phyloP scores from a whole-genome alignment of 2,797 vertebrate genomes.

The Alosa sapidissima region DNA sequence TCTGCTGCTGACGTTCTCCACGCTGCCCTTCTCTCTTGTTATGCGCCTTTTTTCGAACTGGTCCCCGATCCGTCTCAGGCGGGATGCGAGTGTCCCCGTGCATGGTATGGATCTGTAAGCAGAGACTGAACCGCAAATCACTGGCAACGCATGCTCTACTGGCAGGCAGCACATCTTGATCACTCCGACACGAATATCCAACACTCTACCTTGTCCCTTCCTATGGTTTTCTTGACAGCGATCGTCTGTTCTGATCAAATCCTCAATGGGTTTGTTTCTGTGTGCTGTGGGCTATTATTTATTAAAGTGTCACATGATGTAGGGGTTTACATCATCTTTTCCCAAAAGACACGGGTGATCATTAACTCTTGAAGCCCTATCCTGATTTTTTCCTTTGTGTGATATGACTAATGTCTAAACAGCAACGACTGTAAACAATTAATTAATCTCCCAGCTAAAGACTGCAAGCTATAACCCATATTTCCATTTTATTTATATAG shows the following conservation, averaged over 20 bases:
- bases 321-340: slow-evolving; percentile 92
- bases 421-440: neutral
- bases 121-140: slow-evolving; percentile 74
- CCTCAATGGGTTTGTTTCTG: slow-evolving; percentile 65
- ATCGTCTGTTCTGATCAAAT: slow-evolving; percentile 56
- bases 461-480: neutral
- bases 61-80: slow-evolving; percentile 88
- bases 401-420: slow-evolving; percentile 5
- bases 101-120: slow-evolving; percentile 66
- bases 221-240: slow-evolving; percentile 40
- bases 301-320: slow-evolving; percentile 89
- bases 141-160: slow-evolving; percentile 77
- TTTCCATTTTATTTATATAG: neutral
- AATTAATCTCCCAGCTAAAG: too few species aligned
- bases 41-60: slow-evolving; percentile 81
- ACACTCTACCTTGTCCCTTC: slow-evolving; percentile 41
- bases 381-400: slow-evolving; percentile 33
- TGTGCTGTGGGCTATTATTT: slow-evolving; percentile 80
- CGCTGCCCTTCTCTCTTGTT: slow-evolving; percentile 29
- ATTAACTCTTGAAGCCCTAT: slow-evolving; percentile 78
- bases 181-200: slow-evolving; percentile 23
- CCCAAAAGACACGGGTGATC: slow-evolving; percentile 79
- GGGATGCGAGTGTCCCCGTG: slow-evolving; percentile 78
- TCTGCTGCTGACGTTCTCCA: slow-evolving; percentile 33
- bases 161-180: slow-evolving; percentile 84